A percentile compares a stretch with the other conserved stretches of the same genome.
These are phyloP conservation scores for Drosophila lini DNA, from an alignment of 1,140 invertebrate species.

Conservation along the genomic window DNA sequence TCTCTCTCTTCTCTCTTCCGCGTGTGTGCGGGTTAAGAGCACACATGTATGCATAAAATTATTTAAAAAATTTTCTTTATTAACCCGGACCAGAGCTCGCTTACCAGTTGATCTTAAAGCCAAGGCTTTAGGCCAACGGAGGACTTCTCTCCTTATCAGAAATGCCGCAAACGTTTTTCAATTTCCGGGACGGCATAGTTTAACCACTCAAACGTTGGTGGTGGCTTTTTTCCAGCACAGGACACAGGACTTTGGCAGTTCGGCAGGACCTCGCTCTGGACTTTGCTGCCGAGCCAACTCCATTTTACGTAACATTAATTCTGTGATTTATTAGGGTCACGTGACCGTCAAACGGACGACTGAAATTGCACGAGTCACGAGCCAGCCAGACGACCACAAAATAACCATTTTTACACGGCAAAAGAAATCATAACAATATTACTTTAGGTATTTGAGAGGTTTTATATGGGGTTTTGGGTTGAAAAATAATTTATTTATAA, in stretches of 20 bases:
- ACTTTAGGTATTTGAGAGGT: neutral
- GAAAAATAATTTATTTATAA: too few species aligned
- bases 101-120: conserved; percentile 52
- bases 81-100: conserved; percentile 11
- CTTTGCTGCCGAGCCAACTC: conserved; percentile 57
- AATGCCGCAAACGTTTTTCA: conserved; percentile 82
- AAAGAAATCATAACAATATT: conserved; percentile 26
- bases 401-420: conserved; percentile 46
- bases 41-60: neutral
- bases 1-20: conserved; percentile 13
- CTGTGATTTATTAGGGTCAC: conserved; percentile 85
- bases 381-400: conserved; percentile 68
- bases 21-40: conserved; percentile 14
- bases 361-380: conserved; percentile 69
- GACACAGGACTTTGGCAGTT: conserved; percentile 4
- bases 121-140: conserved; percentile 6
- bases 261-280: conserved; percentile 17
- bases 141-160: conserved; percentile 60
- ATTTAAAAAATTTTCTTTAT: conserved; percentile 34
- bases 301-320: conserved; percentile 85
- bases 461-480: neutral
- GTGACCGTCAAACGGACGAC: conserved; percentile 82
- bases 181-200: conserved; percentile 78
- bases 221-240: conserved; percentile 10
- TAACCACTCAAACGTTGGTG: conserved; percentile 46